Base-by-base conservation (phyloP, 2,888 invertebrate species). In the Drosophila aldrichi region DNA sequence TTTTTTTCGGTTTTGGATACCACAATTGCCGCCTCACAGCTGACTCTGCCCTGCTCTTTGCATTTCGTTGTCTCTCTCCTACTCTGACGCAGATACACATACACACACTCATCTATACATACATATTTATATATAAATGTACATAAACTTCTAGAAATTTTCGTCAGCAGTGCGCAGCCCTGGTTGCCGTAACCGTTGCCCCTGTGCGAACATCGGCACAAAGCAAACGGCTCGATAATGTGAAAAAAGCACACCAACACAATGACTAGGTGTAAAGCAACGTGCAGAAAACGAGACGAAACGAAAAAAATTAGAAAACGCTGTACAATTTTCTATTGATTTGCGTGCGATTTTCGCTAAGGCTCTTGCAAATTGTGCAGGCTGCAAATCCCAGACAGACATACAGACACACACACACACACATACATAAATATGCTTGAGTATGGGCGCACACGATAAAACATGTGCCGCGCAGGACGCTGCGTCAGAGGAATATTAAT, bases 381-480 rank as follows among this genome's bases (percentile, higher is more conserved):
- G 46, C 25, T 74, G 70, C 79, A 64, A 18, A 52, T 14, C 32
- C 18, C 41, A 46, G 22, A 20, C 44, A 61, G 9, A 59, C 44
- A 25, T 5, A 1, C 44, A 25, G 6, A 1, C 25, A 5, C 25
- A 49, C 38, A 60, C 40, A 49, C 14, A 57, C 22, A 22, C 41
- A 61, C 12, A 10, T 34, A 60, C 25, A 22, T 62, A 36, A 38
- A 36, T 32, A 62, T 25, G 41, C 49, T 48, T 68, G 25, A 54
- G 49, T 55, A 62, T 83, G 70, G 62, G 40, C 25, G 18, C 25
- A 52, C 36, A 64, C 40, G 38, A 43, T 57, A 38, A 69, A 88
- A 79, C 89, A 86, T 88, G 84, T 88, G 89, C 82, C 73, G 81
- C 85, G 79, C 88, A 85, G 82, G 88, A 88, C 88, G 83, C 85